phyloP scores from a whole-genome alignment of 2,888 invertebrate genomes.

The Pammene aurita region DNA sequence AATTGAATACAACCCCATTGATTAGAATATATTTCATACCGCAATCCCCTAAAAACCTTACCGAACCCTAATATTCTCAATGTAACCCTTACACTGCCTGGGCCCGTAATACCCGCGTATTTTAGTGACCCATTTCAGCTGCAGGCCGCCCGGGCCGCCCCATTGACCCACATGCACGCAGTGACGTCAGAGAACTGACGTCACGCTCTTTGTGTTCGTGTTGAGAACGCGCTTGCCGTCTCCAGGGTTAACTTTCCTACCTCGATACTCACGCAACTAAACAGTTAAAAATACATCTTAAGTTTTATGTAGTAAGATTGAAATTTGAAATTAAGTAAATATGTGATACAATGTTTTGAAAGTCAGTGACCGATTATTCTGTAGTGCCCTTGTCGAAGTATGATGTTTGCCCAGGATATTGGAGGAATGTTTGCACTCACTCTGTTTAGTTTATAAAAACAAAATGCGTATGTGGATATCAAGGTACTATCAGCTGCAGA shows the following conservation, averaged over 20 bases:
- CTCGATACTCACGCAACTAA: conserved; percentile 8
- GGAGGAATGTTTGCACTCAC: conserved; percentile 1
- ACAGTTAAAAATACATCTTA: conserved; percentile 10
- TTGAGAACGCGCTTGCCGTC: conserved; percentile 26
- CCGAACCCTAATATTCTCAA: neutral
- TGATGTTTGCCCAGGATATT: conserved; percentile 27
- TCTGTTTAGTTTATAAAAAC: neutral
- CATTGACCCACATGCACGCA: conserved; percentile 79
- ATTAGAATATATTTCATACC: conserved; percentile 10
- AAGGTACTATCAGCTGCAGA: too few species aligned
- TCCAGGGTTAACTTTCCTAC: conserved; percentile 12
- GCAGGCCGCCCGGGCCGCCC: conserved; percentile 72
- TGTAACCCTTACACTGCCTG: conserved; percentile 16
- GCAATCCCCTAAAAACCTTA: conserved; percentile 1
- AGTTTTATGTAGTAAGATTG: neutral
- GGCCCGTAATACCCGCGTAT: conserved; percentile 58
- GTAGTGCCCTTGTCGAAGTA: conserved; percentile 18
- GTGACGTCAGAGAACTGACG: conserved; percentile 57
- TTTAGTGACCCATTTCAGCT: conserved; percentile 77
- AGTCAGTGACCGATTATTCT: neutral
- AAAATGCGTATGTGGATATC: neutral
- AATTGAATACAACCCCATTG: conserved; percentile 8
- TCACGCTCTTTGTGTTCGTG: conserved; percentile 52
- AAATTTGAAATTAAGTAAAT: neutral
- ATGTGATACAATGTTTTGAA: neutral